These are phyloP conservation scores for Pherbina coryleti DNA, from an alignment of 2,888 invertebrate genomes.

Conservation along the genomic window DNA sequence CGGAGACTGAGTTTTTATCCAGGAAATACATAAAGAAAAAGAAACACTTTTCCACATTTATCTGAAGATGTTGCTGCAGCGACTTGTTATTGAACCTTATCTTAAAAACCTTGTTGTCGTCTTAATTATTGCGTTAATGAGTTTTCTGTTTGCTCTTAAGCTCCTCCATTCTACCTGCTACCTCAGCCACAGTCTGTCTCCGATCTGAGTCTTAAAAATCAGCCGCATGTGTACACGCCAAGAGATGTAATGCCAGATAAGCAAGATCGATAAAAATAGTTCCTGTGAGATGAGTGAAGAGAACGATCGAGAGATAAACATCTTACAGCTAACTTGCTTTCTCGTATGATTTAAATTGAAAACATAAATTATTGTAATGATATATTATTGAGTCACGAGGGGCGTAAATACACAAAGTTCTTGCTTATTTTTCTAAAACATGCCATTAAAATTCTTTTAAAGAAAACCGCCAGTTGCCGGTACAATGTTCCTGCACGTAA, in stretches of 20 bases:
- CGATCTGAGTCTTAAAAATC: constrained; percentile 6
- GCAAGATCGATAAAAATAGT: constrained; percentile 36
- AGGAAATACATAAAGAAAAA: background rate
- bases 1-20: background rate
- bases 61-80: constrained; percentile 21
- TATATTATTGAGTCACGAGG: constrained; percentile 1
- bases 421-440: background rate
- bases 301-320: constrained; percentile 22
- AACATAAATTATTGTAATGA: constrained; percentile 37
- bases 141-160: constrained; percentile 49
- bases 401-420: background rate
- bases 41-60: constrained; percentile 14
- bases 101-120: constrained; percentile 56
- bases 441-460: constrained; percentile 3
- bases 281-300: constrained; percentile 8
- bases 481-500: background rate
- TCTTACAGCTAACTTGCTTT: constrained; percentile 15
- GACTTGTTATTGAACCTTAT: constrained; percentile 46
- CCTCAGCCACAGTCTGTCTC: background rate
- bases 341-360: constrained; percentile 34
- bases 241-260: constrained; percentile 36
- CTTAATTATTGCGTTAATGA: constrained; percentile 61
- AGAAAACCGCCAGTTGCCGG: background rate
- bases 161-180: background rate
- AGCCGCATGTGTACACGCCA: constrained; percentile 20